Evolutionary conservation across 2,113 vertebrate species (phyloP), one percentile per base, ranked within the genome.

Genomic region (Paracanthobrama guichenoti): DNA sequence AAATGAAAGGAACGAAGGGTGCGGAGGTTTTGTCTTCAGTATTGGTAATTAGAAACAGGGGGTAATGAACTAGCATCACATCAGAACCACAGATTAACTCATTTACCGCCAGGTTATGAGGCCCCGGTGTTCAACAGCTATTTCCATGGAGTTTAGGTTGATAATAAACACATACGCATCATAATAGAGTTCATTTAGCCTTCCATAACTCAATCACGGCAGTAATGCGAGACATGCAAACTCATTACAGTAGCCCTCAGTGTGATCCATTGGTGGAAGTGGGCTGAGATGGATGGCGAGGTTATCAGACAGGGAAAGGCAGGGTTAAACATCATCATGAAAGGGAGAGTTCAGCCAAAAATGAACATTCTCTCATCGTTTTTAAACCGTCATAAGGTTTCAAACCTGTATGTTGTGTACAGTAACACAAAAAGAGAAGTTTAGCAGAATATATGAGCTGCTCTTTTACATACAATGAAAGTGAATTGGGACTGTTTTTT

Each of bases 171-270:
- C 26, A 26, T 50, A 66, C 28, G 1, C 60, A 31, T 16, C 9
- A 28, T 80, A 22, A 67, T 35, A 50, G 44, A 50, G 79, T 80
- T 80, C 10, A 80, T 80, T 67, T 67, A 67, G 26, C 44, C 18
- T 20, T 67, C 24, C 18, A 48, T 80, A 80, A 66, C 79, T 67
- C 79, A 80, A 80, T 80, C 60, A 67, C 16, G 1, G 78, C 60
- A 80, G 78, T 66, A 64, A 48, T 62, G 24, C 18, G 18, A 50
- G 44, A 66, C 60, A 80, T 50, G 79, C 16, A 53, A 80, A 67
- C 79, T 80, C 79, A 80, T 80, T 80, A 80, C 79, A 35, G 79
- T 80, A 67, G 79, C 79, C 60, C 60, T 80, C 42, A 48, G 79
- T 67, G 60, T 50, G 79, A 80, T 50, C 60, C 26, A 67, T 50